Base-by-base conservation (phyloP, 2,113 vertebrate genomes). In the Casuarius casuarius region DNA sequence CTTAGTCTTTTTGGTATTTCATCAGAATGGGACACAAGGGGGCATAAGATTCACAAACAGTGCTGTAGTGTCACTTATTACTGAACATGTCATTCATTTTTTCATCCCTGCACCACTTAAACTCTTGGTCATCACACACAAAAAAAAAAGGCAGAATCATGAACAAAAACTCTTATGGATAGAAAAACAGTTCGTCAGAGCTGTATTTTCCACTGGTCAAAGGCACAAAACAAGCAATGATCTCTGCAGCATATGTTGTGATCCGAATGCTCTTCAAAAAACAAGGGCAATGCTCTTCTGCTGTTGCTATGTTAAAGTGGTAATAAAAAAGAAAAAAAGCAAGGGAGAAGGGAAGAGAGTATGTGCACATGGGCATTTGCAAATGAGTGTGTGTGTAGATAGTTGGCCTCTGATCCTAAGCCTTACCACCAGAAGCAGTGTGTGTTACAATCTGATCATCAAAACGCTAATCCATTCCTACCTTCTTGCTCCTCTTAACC, bases 281-380 rank as follows among this genome's bases (percentile, higher is more conserved):
- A 33, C 13, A 12, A 52, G 2, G 5, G 87, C n/a, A 15, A 51
- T 10, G 3, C 5, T 28, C 17, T 51, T 65, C 62, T n/a, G 56
- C 35, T 80, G 7, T 26, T 81, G 18, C 12, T 10, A 4, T 46
- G 40, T 62, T 84, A 56, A 67, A 83, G 72, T n/a, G 19, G 7
- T 80, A 56, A 35, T 7, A n/a, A 54, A 71, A 44, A 20, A 4
- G 2, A 7, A 1, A 6, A 19, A n/a, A 67, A 10, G 22, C 26
- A 33, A 68, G 14, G 20, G 5, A 2, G 9, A 73, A 15, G 35
- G 28, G 25, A 29, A 87, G 9, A 61, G 11, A 38, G 13, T 0
- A 0, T 7, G 3, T 61, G 11, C 2, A 0, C 5, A 4, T 33
- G 73, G 17, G 38, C 61, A 61, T 33, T 40, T 79, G 31, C 28